Percentiles rank a stretch among this genome's conserved stretches.
phyloP scores from a whole-genome alignment of 2,797 vertebrate species.

The Tenualosa thibaudeaui region DNA sequence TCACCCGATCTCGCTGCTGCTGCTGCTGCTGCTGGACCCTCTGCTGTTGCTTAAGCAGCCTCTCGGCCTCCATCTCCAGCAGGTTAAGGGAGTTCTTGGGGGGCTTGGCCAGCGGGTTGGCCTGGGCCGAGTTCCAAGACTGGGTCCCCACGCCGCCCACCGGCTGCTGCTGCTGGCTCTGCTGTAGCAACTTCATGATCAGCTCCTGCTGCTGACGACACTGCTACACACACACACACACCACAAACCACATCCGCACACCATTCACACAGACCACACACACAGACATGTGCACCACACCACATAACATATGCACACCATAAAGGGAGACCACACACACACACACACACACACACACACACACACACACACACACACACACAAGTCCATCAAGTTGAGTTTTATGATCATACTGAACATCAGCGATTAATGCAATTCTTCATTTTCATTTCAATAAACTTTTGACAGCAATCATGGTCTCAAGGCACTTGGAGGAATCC shows the following conservation, averaged over 20 bases:
- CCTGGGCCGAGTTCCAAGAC: slow-evolving; percentile 66
- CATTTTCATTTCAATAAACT: not conserved
- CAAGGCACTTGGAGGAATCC: not conserved
- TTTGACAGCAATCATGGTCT: not conserved
- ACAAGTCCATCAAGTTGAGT: not conserved
- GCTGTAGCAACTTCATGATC: slow-evolving; percentile 86
- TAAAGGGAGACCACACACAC: not conserved
- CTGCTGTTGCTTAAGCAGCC: slow-evolving; percentile 82
- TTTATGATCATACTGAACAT: not conserved
- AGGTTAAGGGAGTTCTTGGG: slow-evolving; percentile 76
- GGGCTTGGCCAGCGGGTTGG: slow-evolving; percentile 75
- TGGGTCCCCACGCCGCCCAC: slow-evolving; percentile 50
- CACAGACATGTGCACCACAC: not conserved
- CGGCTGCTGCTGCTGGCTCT: slow-evolving; percentile 79
- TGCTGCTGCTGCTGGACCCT: slow-evolving; percentile 68
- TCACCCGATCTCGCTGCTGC: slow-evolving; percentile 65
- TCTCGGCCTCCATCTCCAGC: slow-evolving; percentile 84
- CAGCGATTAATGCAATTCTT: not conserved
- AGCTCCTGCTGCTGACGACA: slow-evolving; percentile 87
- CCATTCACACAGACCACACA: not conserved
- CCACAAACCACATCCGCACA: not conserved
- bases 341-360: not conserved
- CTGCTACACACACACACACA: slow-evolving; percentile 47
- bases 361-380: not conserved
- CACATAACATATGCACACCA: not conserved